Base-by-base conservation (phyloP, 2,888 invertebrate genomes). In the Kryphioiulus occultus region DNA sequence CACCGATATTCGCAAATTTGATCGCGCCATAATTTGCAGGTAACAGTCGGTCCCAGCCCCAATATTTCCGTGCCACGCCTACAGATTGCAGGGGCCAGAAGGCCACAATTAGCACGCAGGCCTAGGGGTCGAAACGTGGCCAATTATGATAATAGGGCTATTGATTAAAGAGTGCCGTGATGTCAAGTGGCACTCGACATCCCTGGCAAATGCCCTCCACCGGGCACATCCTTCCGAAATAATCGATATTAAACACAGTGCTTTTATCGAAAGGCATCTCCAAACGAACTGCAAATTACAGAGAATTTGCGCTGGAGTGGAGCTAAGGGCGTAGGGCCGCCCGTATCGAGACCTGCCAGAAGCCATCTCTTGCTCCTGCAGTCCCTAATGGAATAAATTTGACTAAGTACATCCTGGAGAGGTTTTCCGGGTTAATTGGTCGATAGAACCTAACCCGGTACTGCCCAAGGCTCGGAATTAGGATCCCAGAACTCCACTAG, bases 81-180 rank as follows among this genome's bases (percentile, higher is more conserved):
- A 19, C 53, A 53, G 53, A 53, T 53, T 53, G 53, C 53, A 19
- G 19, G 53, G 53, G 19, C 53, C 17, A 53, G 15, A 53, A 53
- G 17, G 19, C 53, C 53, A 53, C 19, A 53, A 53, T 53, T 53
- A 53, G 53, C 53, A 53, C 53, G 53, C 53, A 53, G 53, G 53
- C 19, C 53, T 53, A 19, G 19, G 19, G 53, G 19, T 19, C 53
- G 53, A 53, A 53, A 53, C 19, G 19, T 53, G 53, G 53, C 17
- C 53, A 53, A 53, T 53, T 53, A 53, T 53, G 53, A 53, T 53
- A 53, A 53, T 53, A 53, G 53, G 53, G 53, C 53, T 53, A 53
- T 53, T 53, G 53, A 53, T 53, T 53, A 53, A 53, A 53, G 35
- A 35, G 53, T 53, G 19, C 53, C 53, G 53, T 53, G 53, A 53